Evolutionary conservation across 2,797 vertebrate species (phyloP).

Genomic region (Thripadectes ignobilis): DNA sequence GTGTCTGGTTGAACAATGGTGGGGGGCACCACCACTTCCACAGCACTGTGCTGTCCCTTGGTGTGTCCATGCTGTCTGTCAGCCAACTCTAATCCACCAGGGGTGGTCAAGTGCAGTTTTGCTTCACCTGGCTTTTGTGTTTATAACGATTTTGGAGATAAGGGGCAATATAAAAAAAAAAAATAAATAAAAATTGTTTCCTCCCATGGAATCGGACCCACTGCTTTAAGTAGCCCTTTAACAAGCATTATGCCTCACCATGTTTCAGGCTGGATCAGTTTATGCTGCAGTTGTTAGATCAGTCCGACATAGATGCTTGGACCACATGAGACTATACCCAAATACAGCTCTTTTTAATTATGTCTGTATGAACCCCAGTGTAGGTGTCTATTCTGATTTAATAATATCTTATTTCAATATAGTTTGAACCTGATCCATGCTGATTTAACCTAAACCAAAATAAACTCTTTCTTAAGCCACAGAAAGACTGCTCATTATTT

Average conservation of each 20-base stretch:
- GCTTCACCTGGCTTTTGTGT: not conserved
- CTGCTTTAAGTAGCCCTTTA: not conserved
- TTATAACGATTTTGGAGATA: not conserved
- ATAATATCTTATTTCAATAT: not conserved
- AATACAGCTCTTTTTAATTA: not conserved
- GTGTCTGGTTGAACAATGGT: not conserved
- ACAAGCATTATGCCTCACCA: not conserved
- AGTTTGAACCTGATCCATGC: not conserved
- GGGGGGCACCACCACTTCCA: not conserved
- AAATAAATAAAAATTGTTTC: not conserved
- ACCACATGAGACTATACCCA: not conserved
- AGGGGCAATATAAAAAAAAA: not conserved
- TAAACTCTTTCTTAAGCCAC: not conserved
- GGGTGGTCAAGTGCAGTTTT: not conserved
- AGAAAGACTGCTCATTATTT: not conserved
- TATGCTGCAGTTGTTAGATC: not conserved
- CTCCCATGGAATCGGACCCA: not conserved
- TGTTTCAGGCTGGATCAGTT: not conserved
- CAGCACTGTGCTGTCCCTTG: not conserved
- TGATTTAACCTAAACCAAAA: not conserved
- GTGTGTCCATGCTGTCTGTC: not conserved
- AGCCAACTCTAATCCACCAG: not conserved
- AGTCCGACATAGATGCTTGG: not conserved
- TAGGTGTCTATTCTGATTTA: not conserved
- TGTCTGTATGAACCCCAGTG: not conserved